Base-by-base conservation (phyloP, 2,888 invertebrate genomes). In the Tromatobia lineatoria region DNA sequence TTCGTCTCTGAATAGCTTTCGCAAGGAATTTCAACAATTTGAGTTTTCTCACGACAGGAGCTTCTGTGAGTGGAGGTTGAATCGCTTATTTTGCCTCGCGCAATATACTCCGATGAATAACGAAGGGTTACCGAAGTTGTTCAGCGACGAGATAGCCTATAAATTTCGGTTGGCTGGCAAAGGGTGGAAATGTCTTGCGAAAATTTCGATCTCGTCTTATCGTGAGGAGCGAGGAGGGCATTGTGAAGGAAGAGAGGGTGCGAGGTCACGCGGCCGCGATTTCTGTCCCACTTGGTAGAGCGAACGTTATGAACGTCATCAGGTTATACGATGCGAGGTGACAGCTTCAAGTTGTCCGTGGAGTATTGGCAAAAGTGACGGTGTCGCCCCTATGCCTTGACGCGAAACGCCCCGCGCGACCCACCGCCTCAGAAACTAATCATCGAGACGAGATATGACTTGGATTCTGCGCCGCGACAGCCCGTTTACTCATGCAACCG, bases 381-480 rank as follows among this genome's bases (percentile, higher is more conserved):
- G 23, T 23, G 47, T 52, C 50, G 73, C 59, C 25, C 59, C n/a
- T 38, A 38, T 75, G 45, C 61, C 23, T 76, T 61, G 61, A 69
- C 64, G 54, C 77, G 59, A 25, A 66, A 75, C 25, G 23, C 47
- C 7, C 50, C 50, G n/a, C 11, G 50, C 50, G n/a, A 18, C 50
- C 61, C 59, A 38, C 57, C 71, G 67, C 67, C 75, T 71, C 80
- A 74, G 67, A 81, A 81, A 78, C 81, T 84, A 84, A 84, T 84
- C 84, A 84, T 78, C 81, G 81, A 71, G 59, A 71, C 77, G 75
- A 84, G 74, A 75, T 84, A 74, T 81, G 75, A 84, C 64, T 81
- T 78, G 78, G 78, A 81, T 81, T 81, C 54, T 64, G 69, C 54
- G 34, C 38, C 64, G 50, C 59, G 34, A 25, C 61, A 50, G 25